Evolutionary conservation across 1,140 invertebrate species (phyloP).

Genomic region (Tenebrio molitor): DNA sequence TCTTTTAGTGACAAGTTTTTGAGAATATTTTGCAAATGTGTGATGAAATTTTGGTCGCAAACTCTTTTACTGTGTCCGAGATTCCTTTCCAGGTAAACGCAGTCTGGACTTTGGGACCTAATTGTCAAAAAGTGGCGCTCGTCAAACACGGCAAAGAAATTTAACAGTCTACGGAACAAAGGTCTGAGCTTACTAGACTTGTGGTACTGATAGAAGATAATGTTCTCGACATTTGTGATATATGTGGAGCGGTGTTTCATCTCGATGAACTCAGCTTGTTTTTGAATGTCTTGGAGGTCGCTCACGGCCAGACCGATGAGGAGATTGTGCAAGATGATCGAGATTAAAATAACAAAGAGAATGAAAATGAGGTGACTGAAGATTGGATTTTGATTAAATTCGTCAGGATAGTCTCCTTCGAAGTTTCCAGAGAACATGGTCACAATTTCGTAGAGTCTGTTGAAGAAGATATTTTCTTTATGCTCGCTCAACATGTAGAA

Average conservation of each 20-base stretch:
- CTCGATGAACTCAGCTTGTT: conserved; percentile 4
- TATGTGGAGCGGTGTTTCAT: conserved; percentile 10
- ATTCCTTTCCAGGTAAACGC: no score
- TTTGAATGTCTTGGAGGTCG: conserved; percentile 19
- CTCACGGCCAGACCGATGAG: conserved; percentile 19
- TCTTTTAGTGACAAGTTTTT: no score
- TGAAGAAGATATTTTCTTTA: not conserved
- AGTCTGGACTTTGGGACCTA: not conserved
- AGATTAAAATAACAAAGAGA: conserved; percentile 2
- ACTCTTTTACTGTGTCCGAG: no score
- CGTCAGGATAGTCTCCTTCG: not conserved
- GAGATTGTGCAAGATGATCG: conserved; percentile 25
- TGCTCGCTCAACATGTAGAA: conserved; percentile 23
- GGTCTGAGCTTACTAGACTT: not conserved
- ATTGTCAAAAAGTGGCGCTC: not conserved
- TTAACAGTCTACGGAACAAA: not conserved
- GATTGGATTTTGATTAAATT: conserved; percentile 21
- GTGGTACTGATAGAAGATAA: not conserved
- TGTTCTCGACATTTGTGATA: conserved; percentile 15
- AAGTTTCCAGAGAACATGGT: conserved; percentile 16
- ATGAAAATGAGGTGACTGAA: conserved; percentile 9
- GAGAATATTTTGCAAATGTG: no score
- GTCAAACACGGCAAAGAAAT: not conserved
- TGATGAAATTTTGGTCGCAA: no score
- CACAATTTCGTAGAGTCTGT: conserved; percentile 7